Evolutionary conservation across 2,888 invertebrate genomes (phyloP).

Genomic region (Drosophila monieri): DNA sequence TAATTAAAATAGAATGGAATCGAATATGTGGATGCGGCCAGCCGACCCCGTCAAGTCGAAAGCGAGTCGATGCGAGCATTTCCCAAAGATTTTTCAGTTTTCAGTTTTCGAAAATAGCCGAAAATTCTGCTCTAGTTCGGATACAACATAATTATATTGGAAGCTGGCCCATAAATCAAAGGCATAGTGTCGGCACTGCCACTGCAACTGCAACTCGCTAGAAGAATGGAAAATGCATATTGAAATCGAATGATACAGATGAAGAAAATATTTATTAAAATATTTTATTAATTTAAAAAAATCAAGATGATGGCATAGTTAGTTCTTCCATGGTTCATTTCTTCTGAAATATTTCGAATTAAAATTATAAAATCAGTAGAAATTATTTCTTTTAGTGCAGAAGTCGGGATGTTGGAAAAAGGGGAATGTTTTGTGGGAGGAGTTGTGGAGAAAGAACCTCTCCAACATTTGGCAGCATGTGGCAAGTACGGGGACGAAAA

Average conservation of each 20-base stretch:
- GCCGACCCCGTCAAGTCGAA: conserved; percentile 11
- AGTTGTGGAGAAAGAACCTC: conserved; percentile 33
- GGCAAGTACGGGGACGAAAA: conserved; percentile 72
- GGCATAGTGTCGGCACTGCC: conserved; percentile 44
- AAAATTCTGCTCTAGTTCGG: conserved; percentile 62
- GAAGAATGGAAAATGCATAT: conserved; percentile 32
- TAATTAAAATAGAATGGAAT: conserved; percentile 73
- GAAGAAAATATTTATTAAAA: neutral
- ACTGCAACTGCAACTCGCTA: conserved; percentile 32
- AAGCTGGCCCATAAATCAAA: conserved; percentile 75
- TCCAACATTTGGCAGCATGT: conserved; percentile 77
- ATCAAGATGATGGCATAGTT: too few relatives aligned
- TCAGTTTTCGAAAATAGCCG: conserved; percentile 60
- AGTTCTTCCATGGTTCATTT: neutral
- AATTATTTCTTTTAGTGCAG: neutral
- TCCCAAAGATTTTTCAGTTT: conserved; percentile 43
- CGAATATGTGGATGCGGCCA: conserved; percentile 16
- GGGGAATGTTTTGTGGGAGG: conserved; percentile 53
- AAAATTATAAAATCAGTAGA: neutral
- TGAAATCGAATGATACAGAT: conserved; percentile 24
- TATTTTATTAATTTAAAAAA: too few relatives aligned
- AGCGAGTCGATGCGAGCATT: conserved; percentile 46
- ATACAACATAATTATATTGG: conserved; percentile 77
- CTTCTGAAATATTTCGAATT: too few relatives aligned
- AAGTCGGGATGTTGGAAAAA: neutral